A percentile compares a stretch with the other conserved stretches of the same genome.
phyloP scores from a whole-genome alignment of 2,113 vertebrate genomes.

The Bombycilla garrulus region DNA sequence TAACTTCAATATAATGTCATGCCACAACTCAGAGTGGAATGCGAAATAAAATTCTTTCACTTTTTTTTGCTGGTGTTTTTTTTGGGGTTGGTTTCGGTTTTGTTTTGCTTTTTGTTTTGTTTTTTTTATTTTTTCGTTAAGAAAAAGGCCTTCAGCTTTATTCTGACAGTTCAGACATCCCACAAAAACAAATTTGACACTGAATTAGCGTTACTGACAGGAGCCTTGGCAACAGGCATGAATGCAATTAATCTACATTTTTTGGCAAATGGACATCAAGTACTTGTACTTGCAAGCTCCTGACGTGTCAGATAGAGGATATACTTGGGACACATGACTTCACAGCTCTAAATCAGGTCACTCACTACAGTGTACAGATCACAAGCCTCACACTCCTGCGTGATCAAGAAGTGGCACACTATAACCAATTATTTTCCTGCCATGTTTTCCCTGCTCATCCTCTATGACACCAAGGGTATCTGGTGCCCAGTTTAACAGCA shows the following conservation, averaged over 20 bases:
- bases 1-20: background rate
- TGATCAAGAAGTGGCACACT: background rate
- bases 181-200: background rate
- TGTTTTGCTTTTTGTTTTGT: too few species aligned
- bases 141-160: background rate
- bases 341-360: slow-evolving; percentile 55
- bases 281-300: slow-evolving; percentile 32
- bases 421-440: background rate
- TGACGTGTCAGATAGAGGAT: slow-evolving; percentile 6
- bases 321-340: slow-evolving; percentile 46
- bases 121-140: background rate
- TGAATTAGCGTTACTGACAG: background rate
- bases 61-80: background rate
- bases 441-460: background rate
- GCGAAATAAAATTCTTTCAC: background rate
- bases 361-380: background rate
- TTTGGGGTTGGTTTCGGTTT: background rate
- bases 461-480: background rate
- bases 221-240: slow-evolving; percentile 12
- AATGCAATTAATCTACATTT: slow-evolving; percentile 33
- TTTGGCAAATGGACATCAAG: slow-evolving; percentile 50
- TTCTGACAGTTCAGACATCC: background rate
- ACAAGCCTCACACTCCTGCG: background rate
- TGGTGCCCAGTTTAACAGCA: background rate
- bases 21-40: background rate